Percentiles rank a stretch among this genome's conserved stretches.
Evolutionary conservation across 2,888 invertebrate species (phyloP).

Genomic region (Eudasyphora cyanicolor): DNA sequence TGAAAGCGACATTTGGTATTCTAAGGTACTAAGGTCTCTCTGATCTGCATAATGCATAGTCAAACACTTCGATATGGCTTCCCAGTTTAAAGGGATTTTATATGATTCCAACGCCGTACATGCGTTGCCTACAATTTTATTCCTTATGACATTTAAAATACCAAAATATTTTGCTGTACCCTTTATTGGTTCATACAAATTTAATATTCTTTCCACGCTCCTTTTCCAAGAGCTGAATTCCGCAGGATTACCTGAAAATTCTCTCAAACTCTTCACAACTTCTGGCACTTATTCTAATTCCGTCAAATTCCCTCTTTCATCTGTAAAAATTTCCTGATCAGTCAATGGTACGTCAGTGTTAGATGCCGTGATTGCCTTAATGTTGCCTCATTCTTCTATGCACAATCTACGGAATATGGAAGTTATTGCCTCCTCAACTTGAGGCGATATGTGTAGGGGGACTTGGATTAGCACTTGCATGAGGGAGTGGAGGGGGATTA

Average conservation of each 20-base stretch:
- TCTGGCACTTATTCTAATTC: background rate
- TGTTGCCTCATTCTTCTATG: background rate
- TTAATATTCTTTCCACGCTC: background rate
- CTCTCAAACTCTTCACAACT: background rate
- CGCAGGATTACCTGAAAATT: background rate
- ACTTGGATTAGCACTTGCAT: background rate
- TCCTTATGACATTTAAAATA: slow-evolving; percentile 13
- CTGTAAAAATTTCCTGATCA: background rate
- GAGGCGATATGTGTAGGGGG: background rate
- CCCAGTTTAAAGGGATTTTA: slow-evolving; percentile 23
- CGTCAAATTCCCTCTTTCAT: background rate
- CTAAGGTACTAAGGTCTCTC: background rate
- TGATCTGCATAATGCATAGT: slow-evolving; percentile 20
- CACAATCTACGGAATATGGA: background rate
- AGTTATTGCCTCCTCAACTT: background rate
- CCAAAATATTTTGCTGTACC: background rate
- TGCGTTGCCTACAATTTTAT: background rate
- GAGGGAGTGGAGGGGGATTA: too few relatives aligned
- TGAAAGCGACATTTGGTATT: slow-evolving; percentile 20
- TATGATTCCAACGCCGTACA: slow-evolving; percentile 3
- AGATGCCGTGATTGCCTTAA: background rate
- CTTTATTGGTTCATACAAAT: background rate
- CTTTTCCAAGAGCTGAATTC: slow-evolving; percentile 22
- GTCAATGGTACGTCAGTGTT: background rate
- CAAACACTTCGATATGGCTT: background rate